These are phyloP conservation scores for Synergus gifuensis DNA, from an alignment of 2,888 invertebrate species.

Conservation along the genomic window DNA sequence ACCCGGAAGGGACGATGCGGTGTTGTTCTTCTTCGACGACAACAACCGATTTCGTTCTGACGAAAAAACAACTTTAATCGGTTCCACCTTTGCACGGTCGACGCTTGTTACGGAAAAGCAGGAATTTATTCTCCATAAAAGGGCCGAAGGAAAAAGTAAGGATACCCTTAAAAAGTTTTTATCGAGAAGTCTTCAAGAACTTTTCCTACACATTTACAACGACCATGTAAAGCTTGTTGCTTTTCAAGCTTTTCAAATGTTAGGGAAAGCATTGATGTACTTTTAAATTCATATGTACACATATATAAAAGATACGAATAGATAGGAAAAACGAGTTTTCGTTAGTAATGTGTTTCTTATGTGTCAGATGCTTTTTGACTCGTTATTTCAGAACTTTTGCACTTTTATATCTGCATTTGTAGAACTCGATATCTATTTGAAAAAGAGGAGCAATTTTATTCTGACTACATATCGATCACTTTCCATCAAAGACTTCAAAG, in stretches of 20 bases:
- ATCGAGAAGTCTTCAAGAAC: constrained; percentile 55
- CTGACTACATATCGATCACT: not conserved
- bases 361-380: not conserved
- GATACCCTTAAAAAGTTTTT: constrained; percentile 61
- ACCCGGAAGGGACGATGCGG: constrained; percentile 8
- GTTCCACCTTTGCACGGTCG: constrained; percentile 43
- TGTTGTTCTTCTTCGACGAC: constrained; percentile 37
- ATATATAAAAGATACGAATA: too few species aligned
- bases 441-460: not conserved
- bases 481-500: too few species aligned
- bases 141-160: constrained; percentile 49
- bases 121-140: constrained; percentile 17
- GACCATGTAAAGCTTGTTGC: constrained; percentile 34
- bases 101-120: constrained; percentile 51
- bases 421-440: not conserved
- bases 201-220: constrained; percentile 43
- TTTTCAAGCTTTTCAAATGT: constrained; percentile 12
- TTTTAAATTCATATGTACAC: constrained; percentile 15
- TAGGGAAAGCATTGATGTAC: constrained; percentile 23
- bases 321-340: not conserved
- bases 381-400: not conserved
- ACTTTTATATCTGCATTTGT: not conserved
- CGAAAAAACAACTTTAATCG: constrained; percentile 51
- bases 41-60: constrained; percentile 48
- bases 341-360: not conserved